A percentile compares a stretch with the other conserved stretches of the same genome.
Conservation (phyloP, 2,113 vertebrate genomes). For the Gallinago paraguaiae region DNA sequence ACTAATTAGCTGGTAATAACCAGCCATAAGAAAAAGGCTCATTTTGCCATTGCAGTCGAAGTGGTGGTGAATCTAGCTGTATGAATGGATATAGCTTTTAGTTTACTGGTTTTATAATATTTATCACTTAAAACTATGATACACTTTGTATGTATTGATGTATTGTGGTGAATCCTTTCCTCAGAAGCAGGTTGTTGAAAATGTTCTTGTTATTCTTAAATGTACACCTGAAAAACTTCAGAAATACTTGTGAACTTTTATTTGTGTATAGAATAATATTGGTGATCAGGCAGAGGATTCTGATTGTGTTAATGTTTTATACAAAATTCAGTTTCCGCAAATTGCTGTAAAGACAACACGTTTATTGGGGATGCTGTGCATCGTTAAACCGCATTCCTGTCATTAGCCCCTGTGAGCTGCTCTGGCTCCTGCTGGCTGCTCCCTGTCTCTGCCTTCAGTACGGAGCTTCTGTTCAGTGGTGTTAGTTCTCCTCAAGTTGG, state of each 20-base stretch:
- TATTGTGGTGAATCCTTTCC: not conserved
- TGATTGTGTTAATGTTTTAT: not conserved
- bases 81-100: not conserved
- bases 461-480: not conserved
- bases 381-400: no score
- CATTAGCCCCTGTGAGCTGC: fast-evolving
- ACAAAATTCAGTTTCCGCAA: not conserved
- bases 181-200: not conserved
- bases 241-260: not conserved
- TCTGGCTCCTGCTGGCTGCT: not conserved
- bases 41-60: not conserved
- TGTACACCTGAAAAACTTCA: not conserved
- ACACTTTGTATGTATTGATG: fast-evolving
- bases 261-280: fast-evolving
- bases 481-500: not conserved
- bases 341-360: not conserved
- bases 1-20: not conserved
- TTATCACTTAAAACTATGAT: not conserved
- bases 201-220: not conserved
- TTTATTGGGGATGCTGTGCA: not conserved
- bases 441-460: fast-evolving
- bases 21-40: not conserved
- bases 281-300: not conserved
- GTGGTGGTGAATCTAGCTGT: not conserved
- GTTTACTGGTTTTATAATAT: not conserved